These are phyloP conservation scores for Anas platyrhynchos DNA, from an alignment of 2,113 vertebrate genomes.

Conservation along the genomic window DNA sequence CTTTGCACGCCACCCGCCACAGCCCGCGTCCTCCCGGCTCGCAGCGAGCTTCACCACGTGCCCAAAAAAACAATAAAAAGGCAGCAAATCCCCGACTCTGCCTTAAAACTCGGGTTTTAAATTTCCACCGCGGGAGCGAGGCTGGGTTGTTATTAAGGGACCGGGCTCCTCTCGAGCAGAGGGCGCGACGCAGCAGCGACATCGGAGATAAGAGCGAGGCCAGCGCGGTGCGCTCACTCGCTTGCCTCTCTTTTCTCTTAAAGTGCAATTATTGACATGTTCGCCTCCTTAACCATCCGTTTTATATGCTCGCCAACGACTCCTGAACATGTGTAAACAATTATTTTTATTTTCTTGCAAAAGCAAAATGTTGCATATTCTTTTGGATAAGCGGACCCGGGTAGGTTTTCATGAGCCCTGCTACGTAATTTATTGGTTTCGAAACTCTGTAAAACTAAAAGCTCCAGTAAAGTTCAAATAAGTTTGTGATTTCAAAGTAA, in stretches of 20 bases:
- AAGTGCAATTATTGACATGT: slow-evolving; percentile 58
- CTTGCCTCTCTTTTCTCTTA: slow-evolving; percentile 21
- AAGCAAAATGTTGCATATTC: slow-evolving; percentile 55
- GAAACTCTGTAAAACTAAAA: slow-evolving; percentile 74
- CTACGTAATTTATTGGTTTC: slow-evolving; percentile 71
- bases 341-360: slow-evolving; percentile 75
- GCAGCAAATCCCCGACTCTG: slow-evolving; percentile 25
- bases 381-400: neutral
- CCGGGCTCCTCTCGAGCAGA: neutral
- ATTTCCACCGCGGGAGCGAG: neutral
- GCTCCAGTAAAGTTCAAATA: slow-evolving; percentile 69
- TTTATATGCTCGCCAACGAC: slow-evolving; percentile 60
- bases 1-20: neutral
- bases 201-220: neutral
- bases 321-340: slow-evolving; percentile 67
- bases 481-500: slow-evolving; percentile 57
- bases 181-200: neutral
- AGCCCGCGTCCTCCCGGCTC: neutral
- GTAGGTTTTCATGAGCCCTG: slow-evolving; percentile 66
- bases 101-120: slow-evolving; percentile 42
- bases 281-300: slow-evolving; percentile 7
- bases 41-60: neutral
- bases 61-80: neutral
- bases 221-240: neutral
- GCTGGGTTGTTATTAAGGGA: slow-evolving; percentile 14